Percentiles rank a stretch among this genome's conserved stretches.
These are phyloP conservation scores for Cirrhinus molitorella DNA, from an alignment of 2,797 vertebrate species.

Conservation along the genomic window DNA sequence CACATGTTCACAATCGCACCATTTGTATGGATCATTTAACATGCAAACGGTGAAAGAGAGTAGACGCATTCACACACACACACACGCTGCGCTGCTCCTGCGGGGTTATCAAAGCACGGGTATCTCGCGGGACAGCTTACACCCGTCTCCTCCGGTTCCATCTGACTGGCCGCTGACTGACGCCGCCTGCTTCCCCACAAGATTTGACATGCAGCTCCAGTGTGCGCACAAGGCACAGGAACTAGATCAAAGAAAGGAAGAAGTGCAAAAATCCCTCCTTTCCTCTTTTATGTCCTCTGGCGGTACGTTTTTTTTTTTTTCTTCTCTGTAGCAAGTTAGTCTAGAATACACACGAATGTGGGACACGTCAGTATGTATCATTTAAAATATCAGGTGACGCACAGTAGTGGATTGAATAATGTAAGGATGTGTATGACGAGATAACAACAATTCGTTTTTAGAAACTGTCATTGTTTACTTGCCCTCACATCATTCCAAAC, in stretches of 20 bases:
- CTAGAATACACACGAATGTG: constrained; percentile 23
- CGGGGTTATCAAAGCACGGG: constrained; percentile 52
- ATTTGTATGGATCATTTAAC: constrained; percentile 43
- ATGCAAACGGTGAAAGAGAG: neutral
- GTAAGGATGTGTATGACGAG: neutral
- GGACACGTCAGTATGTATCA: constrained; percentile 29
- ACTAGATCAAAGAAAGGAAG: constrained; percentile 49
- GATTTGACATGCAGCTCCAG: constrained; percentile 57
- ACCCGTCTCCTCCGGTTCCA: constrained; percentile 57
- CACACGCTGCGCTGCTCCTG: neutral
- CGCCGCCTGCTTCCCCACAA: constrained; percentile 29
- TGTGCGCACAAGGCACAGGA: constrained; percentile 39
- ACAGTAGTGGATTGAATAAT: neutral
- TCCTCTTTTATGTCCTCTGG: constrained; percentile 47
- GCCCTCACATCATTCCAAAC: neutral
- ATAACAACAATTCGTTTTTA: neutral
- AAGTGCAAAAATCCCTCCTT: constrained; percentile 41
- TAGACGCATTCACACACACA: neutral
- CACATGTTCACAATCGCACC: constrained; percentile 35
- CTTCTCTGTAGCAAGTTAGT: neutral
- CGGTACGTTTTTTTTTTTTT: neutral
- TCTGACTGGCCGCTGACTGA: constrained; percentile 57
- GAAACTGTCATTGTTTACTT: neutral
- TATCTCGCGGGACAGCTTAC: constrained; percentile 57
- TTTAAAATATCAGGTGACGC: constrained; percentile 28